These are phyloP conservation scores for Tetheella fluctuosa DNA, from an alignment of 2,888 invertebrate genomes.

Conservation along the genomic window DNA sequence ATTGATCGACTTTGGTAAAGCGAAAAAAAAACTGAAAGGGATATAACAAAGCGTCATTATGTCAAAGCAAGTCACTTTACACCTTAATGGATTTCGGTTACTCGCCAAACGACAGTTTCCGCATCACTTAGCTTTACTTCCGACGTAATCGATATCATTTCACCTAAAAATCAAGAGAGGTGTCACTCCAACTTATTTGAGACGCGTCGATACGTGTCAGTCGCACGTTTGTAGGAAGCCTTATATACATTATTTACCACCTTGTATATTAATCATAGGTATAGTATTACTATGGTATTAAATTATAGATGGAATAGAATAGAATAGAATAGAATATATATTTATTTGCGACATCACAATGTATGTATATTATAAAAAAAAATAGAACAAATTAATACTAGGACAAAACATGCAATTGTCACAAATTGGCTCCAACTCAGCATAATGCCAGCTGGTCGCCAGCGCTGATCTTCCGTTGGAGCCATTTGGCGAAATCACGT, in stretches of 20 bases:
- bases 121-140: slow-evolving; percentile 77
- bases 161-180: slow-evolving; percentile 67
- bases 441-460: no score
- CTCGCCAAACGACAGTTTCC: slow-evolving; percentile 77
- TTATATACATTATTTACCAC: slow-evolving; percentile 22
- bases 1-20: no score
- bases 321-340: no score
- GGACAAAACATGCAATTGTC: no score
- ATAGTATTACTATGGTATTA: not conserved
- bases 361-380: no score
- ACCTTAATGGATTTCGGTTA: slow-evolving; percentile 73
- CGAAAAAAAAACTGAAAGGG: slow-evolving; percentile 37
- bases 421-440: no score
- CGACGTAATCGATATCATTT: slow-evolving; percentile 79
- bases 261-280: slow-evolving; percentile 5
- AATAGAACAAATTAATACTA: no score
- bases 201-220: slow-evolving; percentile 44
- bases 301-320: not conserved
- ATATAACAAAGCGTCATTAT: slow-evolving; percentile 52
- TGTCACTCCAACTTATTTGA: slow-evolving; percentile 63
- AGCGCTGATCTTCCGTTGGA: no score
- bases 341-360: no score
- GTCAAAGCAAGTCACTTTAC: slow-evolving; percentile 70
- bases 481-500: no score
- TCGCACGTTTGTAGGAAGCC: slow-evolving; percentile 38